These are phyloP conservation scores for Enteromius mattozi DNA, from an alignment of 2,797 vertebrate species.

Conservation along the genomic window DNA sequence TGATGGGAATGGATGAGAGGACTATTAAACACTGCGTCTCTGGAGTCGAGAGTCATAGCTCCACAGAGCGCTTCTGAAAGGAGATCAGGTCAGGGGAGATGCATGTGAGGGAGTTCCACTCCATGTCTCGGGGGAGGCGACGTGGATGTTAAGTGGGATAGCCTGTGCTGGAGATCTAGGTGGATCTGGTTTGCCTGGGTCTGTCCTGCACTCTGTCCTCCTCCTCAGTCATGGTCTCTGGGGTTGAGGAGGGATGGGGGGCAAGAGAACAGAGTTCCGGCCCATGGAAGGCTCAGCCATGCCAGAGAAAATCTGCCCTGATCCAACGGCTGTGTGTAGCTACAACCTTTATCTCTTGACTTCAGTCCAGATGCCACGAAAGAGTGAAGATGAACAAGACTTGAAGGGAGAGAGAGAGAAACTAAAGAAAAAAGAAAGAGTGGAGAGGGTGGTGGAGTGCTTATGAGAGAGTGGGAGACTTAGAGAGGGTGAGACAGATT, in stretches of 20 bases:
- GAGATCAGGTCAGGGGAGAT: constrained; percentile 43
- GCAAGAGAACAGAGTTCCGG: constrained; percentile 55
- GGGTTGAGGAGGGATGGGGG: neutral
- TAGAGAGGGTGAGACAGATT: constrained; percentile 57
- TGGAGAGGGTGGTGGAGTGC: neutral
- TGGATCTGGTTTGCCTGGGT: constrained; percentile 5
- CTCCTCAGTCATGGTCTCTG: neutral
- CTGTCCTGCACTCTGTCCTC: constrained; percentile 13
- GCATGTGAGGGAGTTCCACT: constrained; percentile 17
- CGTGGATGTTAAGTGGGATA: constrained; percentile 48
- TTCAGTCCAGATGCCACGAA: constrained; percentile 50
- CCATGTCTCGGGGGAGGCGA: constrained; percentile 1
- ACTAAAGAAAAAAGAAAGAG: constrained; percentile 8
- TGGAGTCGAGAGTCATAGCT: constrained; percentile 42
- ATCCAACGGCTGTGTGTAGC: constrained; percentile 55
- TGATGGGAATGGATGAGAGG: constrained; percentile 52
- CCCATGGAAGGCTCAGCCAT: constrained; percentile 50
- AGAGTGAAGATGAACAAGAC: neutral
- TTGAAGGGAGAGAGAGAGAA: constrained; percentile 8
- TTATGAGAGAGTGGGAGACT: constrained; percentile 39
- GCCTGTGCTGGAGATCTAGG: constrained; percentile 23
- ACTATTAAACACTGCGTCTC: constrained; percentile 51
- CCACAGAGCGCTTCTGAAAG: constrained; percentile 39
- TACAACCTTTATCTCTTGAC: constrained; percentile 64
- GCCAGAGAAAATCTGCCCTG: constrained; percentile 65